A percentile compares a stretch with the other conserved stretches of the same genome.
Evolutionary conservation across 2,797 vertebrate genomes (phyloP).

Genomic region (Luscinia megarhynchos): DNA sequence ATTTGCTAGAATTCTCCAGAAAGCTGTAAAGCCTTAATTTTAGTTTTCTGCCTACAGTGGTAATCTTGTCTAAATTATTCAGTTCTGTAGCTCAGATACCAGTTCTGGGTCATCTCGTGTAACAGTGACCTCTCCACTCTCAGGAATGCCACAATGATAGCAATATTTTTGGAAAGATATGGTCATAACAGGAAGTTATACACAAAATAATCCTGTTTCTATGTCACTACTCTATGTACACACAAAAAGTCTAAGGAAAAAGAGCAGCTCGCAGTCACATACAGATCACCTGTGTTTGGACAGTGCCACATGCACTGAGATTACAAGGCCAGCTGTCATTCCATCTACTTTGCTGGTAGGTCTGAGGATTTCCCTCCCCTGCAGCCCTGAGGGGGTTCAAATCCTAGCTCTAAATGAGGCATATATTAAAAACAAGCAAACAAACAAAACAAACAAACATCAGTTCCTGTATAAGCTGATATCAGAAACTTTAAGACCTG

Average conservation of each 20-base stretch:
- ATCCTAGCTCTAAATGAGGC: neutral
- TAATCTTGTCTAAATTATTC: neutral
- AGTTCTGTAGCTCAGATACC: neutral
- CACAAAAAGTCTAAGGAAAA: neutral
- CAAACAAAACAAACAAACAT: neutral
- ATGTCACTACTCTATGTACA: neutral
- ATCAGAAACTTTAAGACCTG: neutral
- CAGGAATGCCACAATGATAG: neutral
- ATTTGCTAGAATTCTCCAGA: neutral
- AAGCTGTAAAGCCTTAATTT: neutral
- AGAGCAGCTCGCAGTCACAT: neutral
- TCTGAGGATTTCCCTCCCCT: neutral
- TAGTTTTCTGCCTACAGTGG: neutral
- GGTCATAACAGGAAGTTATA: neutral
- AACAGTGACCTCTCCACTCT: neutral
- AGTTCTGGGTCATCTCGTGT: neutral
- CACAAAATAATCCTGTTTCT: fast-evolving
- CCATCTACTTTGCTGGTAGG: neutral
- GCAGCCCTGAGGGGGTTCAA: neutral
- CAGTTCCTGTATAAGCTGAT: neutral
- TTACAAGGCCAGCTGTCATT: neutral
- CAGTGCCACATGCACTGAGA: neutral
- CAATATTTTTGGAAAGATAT: neutral
- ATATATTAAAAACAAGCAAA: neutral
- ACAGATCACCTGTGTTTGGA: neutral